phyloP scores from a whole-genome alignment of 2,797 vertebrate species.

The Austrolebias charrua region DNA sequence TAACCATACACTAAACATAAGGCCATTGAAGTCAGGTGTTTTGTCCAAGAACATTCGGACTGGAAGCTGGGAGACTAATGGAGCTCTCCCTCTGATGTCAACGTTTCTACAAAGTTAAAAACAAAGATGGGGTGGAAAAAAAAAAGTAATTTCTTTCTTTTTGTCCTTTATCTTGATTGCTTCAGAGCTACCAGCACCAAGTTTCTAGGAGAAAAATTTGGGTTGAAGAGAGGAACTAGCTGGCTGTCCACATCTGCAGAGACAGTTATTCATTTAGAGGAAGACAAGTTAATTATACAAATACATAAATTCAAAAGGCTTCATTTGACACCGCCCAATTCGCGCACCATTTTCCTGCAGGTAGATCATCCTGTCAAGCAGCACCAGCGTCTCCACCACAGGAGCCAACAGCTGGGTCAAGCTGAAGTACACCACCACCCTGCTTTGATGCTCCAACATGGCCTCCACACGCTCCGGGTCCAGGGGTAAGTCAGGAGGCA shows the following conservation, averaged over 20 bases:
- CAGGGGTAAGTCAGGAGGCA: constrained; percentile 74
- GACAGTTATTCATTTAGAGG: neutral
- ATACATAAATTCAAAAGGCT: rapidly evolving
- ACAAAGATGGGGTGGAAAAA: neutral
- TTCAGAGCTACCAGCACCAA: constrained; percentile 89
- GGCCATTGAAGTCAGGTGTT: no score
- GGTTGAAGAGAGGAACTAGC: constrained; percentile 89
- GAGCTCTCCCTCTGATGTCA: neutral
- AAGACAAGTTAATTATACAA: neutral
- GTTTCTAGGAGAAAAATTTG: constrained; percentile 89
- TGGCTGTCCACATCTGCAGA: constrained; percentile 83
- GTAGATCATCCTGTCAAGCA: constrained; percentile 90
- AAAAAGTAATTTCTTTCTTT: neutral
- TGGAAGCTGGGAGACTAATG: no score
- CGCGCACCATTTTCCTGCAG: constrained; percentile 88
- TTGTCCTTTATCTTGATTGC: constrained; percentile 9
- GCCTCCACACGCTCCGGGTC: constrained; percentile 66
- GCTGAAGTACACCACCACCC: constrained; percentile 90
- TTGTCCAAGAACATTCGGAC: neutral
- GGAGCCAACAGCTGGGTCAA: constrained; percentile 87
- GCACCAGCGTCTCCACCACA: constrained; percentile 88
- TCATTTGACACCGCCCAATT: neutral
- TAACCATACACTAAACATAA: neutral
- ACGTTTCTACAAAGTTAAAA: neutral
- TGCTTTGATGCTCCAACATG: constrained; percentile 82